A percentile compares a stretch with the other conserved stretches of the same genome.
Conservation (phyloP, 2,113 vertebrate species). For the Pelobates fuscus region DNA sequence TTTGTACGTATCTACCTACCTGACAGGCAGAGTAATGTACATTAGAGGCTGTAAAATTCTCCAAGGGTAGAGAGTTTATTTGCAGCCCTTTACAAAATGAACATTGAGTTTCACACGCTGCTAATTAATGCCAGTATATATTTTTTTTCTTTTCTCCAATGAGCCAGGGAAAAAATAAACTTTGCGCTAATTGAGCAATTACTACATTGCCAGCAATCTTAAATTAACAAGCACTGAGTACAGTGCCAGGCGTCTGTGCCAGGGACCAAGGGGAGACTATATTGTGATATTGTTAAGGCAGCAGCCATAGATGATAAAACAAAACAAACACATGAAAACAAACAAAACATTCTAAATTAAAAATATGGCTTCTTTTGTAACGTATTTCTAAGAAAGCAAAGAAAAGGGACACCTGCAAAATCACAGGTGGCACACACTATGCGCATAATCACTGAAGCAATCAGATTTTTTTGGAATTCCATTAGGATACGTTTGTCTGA, state of each 20-base stretch:
- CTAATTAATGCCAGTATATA: constrained; percentile 6
- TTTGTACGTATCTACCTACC: no score
- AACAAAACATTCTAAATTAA: no score
- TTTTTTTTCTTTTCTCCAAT: constrained; percentile 29
- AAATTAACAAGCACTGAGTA: constrained; percentile 25
- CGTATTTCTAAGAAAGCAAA: no score
- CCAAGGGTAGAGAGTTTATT: neutral
- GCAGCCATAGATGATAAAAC: neutral
- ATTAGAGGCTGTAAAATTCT: no score
- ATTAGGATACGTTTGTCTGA: no score
- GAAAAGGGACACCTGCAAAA: no score
- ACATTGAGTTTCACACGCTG: neutral
- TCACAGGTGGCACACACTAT: no score
- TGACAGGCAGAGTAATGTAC: no score
- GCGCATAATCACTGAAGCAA: no score
- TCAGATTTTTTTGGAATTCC: no score
- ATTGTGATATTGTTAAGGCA: neutral
- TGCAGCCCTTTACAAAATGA: constrained; percentile 11
- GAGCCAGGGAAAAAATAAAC: constrained; percentile 42
- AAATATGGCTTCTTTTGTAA: no score
- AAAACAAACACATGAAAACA: neutral
- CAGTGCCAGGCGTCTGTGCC: constrained; percentile 31
- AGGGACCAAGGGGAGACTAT: constrained; percentile 3
- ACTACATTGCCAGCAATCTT: constrained; percentile 29
- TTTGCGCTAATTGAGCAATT: constrained; percentile 47